Evolutionary conservation across 1,140 invertebrate genomes (phyloP).

Genomic region (Bombus superbus): DNA sequence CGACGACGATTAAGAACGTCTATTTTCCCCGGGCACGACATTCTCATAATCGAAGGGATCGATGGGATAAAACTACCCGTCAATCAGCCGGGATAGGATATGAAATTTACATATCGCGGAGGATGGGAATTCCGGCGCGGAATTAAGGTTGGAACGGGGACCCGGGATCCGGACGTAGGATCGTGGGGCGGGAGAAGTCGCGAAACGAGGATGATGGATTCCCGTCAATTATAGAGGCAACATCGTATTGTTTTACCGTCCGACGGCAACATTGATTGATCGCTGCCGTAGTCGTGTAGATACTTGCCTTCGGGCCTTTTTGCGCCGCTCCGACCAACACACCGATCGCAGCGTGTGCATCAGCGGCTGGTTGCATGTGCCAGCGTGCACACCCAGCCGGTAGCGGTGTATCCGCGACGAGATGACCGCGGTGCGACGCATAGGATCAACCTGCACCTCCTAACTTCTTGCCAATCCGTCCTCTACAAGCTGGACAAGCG

Average conservation of each 20-base stretch:
- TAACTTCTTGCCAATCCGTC: constrained; percentile 46
- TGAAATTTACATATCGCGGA: constrained; percentile 42
- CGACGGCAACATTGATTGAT: constrained; percentile 82
- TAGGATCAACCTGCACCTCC: background rate
- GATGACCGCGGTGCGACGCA: constrained; percentile 13
- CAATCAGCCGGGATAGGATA: background rate
- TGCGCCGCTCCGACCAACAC: constrained; percentile 52
- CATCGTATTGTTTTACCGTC: constrained; percentile 83
- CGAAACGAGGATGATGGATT: constrained; percentile 81
- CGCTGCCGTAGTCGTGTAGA: constrained; percentile 67
- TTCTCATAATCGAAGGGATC: background rate
- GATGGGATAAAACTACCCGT: constrained; percentile 11
- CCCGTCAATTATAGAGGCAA: constrained; percentile 83
- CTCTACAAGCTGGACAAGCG: background rate
- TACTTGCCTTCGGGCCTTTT: constrained; percentile 71
- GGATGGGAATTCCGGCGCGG: constrained; percentile 42
- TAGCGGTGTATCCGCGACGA: constrained; percentile 19
- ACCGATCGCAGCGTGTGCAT: constrained; percentile 29
- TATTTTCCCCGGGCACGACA: background rate
- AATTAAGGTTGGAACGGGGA: background rate
- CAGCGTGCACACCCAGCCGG: constrained; percentile 26
- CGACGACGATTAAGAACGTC: background rate
- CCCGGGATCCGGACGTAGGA: background rate
- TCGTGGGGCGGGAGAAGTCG: constrained; percentile 51
- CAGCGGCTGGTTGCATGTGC: constrained; percentile 5